phyloP scores from a whole-genome alignment of 2,113 vertebrate genomes.

The Nerophis ophidion region DNA sequence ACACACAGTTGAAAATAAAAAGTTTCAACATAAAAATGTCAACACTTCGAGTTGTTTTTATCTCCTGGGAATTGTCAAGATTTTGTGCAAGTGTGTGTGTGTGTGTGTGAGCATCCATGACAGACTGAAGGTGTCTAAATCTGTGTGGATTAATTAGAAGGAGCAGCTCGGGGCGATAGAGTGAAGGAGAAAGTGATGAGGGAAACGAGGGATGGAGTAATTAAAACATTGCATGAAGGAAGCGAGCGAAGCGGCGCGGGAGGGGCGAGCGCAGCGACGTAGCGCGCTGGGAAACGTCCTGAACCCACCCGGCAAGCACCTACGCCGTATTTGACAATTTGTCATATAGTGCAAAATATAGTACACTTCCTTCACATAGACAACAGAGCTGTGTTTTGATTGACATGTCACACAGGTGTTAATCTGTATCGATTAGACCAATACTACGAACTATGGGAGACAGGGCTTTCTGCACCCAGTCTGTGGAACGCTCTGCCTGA shows the following conservation, averaged over 20 bases:
- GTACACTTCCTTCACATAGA: no score
- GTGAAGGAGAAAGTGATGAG: slow-evolving; percentile 59
- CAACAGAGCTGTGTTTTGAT: no score
- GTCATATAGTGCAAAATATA: no score
- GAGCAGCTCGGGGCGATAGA: slow-evolving; percentile 56
- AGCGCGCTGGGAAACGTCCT: slow-evolving; percentile 32
- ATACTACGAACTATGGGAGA: no score
- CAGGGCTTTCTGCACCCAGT: no score
- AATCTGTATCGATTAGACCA: no score
- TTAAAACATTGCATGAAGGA: slow-evolving; percentile 50
- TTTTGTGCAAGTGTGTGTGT: slow-evolving; percentile 3
- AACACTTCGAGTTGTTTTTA: slow-evolving; percentile 39
- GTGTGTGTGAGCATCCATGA: slow-evolving; percentile 33
- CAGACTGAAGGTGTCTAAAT: slow-evolving; percentile 60
- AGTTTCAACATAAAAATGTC: slow-evolving; percentile 43
- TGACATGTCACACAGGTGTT: no score
- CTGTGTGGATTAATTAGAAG: slow-evolving; percentile 71
- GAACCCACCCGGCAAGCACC: slow-evolving; percentile 5
- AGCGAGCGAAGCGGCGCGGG: slow-evolving; percentile 4
- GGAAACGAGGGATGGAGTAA: slow-evolving; percentile 58
- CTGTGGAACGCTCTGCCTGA: no score
- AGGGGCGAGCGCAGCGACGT: slow-evolving; percentile 31
- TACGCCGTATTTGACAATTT: no score
- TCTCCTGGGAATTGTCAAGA: slow-evolving; percentile 27
- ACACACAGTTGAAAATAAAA: slow-evolving; percentile 8